Conservation (phyloP, 2,113 vertebrate species). For the Tapirus terrestris region DNA sequence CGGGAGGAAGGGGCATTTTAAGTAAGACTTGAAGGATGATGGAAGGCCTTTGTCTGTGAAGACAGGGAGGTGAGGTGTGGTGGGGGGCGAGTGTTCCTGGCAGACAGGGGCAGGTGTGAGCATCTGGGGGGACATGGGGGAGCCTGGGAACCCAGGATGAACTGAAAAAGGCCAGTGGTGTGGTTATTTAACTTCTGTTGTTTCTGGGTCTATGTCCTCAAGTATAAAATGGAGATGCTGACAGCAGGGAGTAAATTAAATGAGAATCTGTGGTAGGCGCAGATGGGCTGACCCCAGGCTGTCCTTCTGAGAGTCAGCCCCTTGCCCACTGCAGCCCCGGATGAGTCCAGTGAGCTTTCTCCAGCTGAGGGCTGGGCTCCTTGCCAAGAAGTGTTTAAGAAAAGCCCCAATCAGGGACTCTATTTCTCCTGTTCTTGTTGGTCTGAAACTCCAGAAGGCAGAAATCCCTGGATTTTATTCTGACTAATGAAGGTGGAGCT, state of each 20-base stretch:
- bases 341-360: not conserved
- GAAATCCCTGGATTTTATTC: slow-evolving; percentile 34
- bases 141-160: not conserved
- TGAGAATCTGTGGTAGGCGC: fast-evolving
- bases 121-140: not conserved
- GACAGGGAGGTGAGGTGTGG: too few relatives aligned
- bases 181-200: not conserved
- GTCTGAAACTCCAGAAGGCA: slow-evolving; percentile 58
- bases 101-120: not conserved
- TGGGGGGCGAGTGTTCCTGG: not conserved
- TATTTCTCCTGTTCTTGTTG: slow-evolving; percentile 26
- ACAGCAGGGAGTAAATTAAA: not conserved
- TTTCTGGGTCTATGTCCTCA: not conserved
- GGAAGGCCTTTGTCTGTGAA: not conserved
- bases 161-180: not conserved
- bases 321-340: fast-evolving
- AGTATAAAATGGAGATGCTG: not conserved
- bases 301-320: not conserved
- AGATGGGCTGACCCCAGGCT: not conserved
- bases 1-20: not conserved
- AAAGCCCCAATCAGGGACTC: not conserved
- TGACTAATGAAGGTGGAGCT: slow-evolving; percentile 52
- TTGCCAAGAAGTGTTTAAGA: slow-evolving; percentile 19
- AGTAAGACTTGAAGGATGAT: not conserved
- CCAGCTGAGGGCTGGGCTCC: not conserved